Percentiles rank a stretch among this genome's conserved stretches.
These are phyloP conservation scores for Eleutherodactylus coqui DNA, from an alignment of 2,797 vertebrate species.

Conservation along the genomic window DNA sequence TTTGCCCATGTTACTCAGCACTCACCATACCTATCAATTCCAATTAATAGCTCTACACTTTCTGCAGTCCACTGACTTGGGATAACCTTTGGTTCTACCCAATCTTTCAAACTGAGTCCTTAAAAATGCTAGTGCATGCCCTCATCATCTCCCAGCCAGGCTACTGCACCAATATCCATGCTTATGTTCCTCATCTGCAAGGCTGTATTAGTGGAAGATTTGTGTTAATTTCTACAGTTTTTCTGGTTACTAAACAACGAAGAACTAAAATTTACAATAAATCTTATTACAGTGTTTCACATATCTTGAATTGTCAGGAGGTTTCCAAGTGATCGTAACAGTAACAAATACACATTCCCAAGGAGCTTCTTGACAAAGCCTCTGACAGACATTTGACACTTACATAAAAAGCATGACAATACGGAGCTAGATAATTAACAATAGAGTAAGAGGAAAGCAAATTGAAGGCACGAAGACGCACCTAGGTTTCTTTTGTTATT, in stretches of 20 bases:
- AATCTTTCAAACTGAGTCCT: too few relatives aligned
- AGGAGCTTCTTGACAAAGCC: background rate
- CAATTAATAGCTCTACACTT: too few relatives aligned
- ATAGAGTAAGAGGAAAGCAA: background rate
- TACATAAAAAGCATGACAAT: background rate
- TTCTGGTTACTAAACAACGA: background rate
- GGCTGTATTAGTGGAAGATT: background rate
- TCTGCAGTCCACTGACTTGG: too few relatives aligned
- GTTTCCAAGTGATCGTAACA: background rate
- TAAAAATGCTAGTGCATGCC: too few relatives aligned
- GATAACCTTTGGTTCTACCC: too few relatives aligned
- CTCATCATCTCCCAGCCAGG: too few relatives aligned
- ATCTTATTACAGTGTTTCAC: background rate
- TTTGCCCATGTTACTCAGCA: too few relatives aligned
- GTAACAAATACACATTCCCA: background rate
- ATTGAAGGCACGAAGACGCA: background rate
- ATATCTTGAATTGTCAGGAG: background rate
- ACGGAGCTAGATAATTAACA: background rate
- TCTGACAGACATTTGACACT: background rate
- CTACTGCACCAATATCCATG: background rate
- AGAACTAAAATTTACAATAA: too few relatives aligned
- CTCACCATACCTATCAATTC: too few relatives aligned
- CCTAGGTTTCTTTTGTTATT: background rate
- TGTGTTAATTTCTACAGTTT: background rate
- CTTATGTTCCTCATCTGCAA: background rate